A percentile compares a stretch with the other conserved stretches of the same genome.
These are phyloP conservation scores for Picathartes gymnocephalus DNA, from an alignment of 2,113 vertebrate genomes.

Conservation along the genomic window DNA sequence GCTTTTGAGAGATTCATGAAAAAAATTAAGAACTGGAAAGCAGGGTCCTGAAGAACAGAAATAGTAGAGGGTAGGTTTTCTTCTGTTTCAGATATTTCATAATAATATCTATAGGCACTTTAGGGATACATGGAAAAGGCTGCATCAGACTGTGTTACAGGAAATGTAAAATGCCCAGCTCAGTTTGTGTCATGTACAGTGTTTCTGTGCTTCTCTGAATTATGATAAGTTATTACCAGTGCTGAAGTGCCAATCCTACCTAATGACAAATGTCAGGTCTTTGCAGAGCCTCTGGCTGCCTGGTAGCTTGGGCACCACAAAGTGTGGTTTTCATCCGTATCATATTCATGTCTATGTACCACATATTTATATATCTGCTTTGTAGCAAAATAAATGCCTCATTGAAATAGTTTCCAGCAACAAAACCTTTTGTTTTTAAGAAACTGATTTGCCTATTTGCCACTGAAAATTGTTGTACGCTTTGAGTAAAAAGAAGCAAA, in stretches of 20 bases:
- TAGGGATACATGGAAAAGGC: not conserved
- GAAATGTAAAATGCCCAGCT: not conserved
- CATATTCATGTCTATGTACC: not conserved
- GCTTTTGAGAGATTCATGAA: not conserved
- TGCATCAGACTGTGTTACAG: not conserved
- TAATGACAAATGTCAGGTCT: not conserved
- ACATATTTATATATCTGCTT: not conserved
- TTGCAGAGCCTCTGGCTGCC: not conserved
- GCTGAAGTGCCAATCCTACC: not conserved
- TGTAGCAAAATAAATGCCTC: not conserved
- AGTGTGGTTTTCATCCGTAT: not conserved
- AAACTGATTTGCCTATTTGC: not conserved
- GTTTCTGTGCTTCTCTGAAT: not conserved
- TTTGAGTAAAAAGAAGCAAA: not conserved
- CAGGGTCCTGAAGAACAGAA: not conserved
- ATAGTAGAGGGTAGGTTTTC: not conserved
- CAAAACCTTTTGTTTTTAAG: not conserved
- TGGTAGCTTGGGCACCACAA: not conserved
- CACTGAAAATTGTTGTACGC: not conserved
- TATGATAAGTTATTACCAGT: not conserved
- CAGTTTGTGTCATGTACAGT: fast-evolving
- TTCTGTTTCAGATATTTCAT: not conserved
- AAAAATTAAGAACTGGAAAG: not conserved
- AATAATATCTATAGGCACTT: not conserved
- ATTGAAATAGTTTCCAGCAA: not conserved